Evolutionary conservation across 2,888 invertebrate species (phyloP).

Genomic region (Gymnosoma rotundatum): DNA sequence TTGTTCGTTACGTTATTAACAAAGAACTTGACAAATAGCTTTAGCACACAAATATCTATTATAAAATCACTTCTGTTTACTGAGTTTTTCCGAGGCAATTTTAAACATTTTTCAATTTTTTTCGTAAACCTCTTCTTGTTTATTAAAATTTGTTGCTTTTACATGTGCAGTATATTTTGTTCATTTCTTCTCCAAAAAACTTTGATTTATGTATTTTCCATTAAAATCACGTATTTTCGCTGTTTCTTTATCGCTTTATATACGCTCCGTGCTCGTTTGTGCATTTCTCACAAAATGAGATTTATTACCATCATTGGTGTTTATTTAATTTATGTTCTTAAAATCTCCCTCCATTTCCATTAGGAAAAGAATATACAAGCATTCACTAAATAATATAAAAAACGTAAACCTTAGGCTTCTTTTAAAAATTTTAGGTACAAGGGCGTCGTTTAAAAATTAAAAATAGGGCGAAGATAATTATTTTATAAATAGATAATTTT

Average conservation of each 20-base stretch:
- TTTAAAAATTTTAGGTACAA: too few relatives aligned
- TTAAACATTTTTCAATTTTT: neutral
- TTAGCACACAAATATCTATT: too few relatives aligned
- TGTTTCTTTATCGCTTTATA: slow-evolving; percentile 36
- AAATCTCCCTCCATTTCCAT: slow-evolving; percentile 17
- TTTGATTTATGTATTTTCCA: slow-evolving; percentile 50
- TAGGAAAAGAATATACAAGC: neutral
- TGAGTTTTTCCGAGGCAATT: too few relatives aligned
- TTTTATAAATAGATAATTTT: too few relatives aligned
- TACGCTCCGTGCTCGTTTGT: slow-evolving; percentile 39
- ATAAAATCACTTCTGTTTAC: too few relatives aligned
- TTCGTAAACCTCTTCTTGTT: neutral
- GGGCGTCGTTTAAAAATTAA: too few relatives aligned
- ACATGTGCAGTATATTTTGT: neutral
- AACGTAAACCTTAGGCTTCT: too few relatives aligned
- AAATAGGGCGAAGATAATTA: too few relatives aligned
- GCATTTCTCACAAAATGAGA: slow-evolving; percentile 34
- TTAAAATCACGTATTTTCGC: slow-evolving; percentile 59
- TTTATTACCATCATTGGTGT: slow-evolving; percentile 46
- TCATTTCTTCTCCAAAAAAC: neutral
- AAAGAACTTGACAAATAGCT: too few relatives aligned
- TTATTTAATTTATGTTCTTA: slow-evolving; percentile 56
- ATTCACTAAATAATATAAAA: too few relatives aligned
- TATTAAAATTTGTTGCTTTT: neutral
- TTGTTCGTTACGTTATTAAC: too few relatives aligned